phyloP scores from a whole-genome alignment of 2,797 vertebrate genomes.

The Chloroceryle inda region DNA sequence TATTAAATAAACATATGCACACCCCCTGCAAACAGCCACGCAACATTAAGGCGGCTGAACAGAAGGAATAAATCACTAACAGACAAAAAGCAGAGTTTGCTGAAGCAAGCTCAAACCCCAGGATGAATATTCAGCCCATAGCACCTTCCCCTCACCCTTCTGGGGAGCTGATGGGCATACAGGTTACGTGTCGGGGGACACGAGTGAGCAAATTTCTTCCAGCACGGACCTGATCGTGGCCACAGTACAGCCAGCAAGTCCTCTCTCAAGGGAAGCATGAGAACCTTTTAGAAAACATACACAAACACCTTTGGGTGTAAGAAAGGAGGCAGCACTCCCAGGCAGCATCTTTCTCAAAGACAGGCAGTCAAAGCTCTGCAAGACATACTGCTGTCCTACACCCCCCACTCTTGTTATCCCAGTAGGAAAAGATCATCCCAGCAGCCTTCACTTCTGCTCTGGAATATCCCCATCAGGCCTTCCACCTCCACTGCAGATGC shows the following conservation, averaged over 20 bases:
- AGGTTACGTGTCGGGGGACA: background rate
- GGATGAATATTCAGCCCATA: background rate
- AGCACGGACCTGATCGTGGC: background rate
- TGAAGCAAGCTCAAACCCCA: background rate
- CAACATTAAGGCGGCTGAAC: background rate
- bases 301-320: background rate
- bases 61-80: background rate
- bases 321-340: background rate
- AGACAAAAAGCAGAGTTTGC: background rate
- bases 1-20: background rate
- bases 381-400: rapidly evolving
- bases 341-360: background rate
- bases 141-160: background rate
- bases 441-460: background rate
- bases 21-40: background rate
- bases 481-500: background rate
- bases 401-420: background rate
- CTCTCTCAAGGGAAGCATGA: background rate
- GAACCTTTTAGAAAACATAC: background rate
- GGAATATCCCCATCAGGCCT: background rate
- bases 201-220: background rate
- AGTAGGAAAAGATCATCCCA: background rate
- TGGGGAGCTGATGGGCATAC: background rate
- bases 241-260: background rate
- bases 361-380: background rate